Percentiles rank a stretch among this genome's conserved stretches.
Evolutionary conservation across 2,888 invertebrate species (phyloP).

Genomic region (Dusona sp.): DNA sequence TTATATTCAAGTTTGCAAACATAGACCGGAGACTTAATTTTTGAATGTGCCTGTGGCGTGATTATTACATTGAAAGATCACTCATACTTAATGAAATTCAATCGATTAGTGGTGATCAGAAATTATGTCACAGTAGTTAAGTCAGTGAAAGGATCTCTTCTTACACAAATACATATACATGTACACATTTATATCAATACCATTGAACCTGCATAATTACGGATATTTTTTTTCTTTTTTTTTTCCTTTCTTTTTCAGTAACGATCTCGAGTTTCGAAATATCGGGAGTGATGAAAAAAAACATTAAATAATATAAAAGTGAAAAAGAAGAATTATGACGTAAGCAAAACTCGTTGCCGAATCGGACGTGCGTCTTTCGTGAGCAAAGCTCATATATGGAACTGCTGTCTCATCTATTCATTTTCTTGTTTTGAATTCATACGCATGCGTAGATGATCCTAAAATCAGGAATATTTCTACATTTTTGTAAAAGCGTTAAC

Average conservation of each 20-base stretch:
- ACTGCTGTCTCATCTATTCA: background rate
- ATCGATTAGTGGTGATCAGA: constrained; percentile 58
- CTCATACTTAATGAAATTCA: constrained; percentile 43
- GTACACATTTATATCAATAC: background rate
- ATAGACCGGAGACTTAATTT: no score
- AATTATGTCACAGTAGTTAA: constrained; percentile 38
- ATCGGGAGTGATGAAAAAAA: background rate
- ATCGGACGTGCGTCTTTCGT: constrained; percentile 20
- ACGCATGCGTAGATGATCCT: background rate
- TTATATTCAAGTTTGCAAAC: no score
- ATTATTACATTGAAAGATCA: no score
- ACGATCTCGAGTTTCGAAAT: constrained; percentile 43
- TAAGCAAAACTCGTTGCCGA: constrained; percentile 44
- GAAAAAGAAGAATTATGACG: constrained; percentile 34
- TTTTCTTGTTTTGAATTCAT: background rate
- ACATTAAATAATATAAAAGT: background rate
- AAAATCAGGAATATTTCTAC: background rate
- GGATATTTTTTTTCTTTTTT: background rate
- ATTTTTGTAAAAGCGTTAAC: background rate
- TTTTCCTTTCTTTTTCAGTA: background rate
- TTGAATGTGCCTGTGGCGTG: no score
- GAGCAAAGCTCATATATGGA: constrained; percentile 30
- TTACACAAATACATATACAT: background rate
- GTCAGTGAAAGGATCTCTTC: constrained; percentile 61
- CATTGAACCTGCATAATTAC: constrained; percentile 2